These are phyloP conservation scores for Serranus cabrilla DNA, from an alignment of 2,797 vertebrate species.

Conservation along the genomic window DNA sequence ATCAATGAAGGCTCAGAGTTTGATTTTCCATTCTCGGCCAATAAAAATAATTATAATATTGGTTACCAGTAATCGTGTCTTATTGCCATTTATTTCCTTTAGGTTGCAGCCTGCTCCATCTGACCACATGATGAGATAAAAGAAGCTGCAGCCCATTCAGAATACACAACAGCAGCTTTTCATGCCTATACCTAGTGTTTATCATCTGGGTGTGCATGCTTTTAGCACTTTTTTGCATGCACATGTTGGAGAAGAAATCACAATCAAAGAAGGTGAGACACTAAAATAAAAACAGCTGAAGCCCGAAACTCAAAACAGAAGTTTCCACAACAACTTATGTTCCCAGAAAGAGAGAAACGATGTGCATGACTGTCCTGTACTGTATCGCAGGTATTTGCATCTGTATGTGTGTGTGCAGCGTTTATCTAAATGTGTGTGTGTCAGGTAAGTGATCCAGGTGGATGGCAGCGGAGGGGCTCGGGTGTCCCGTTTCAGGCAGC, in stretches of 20 bases:
- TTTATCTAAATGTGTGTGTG: slow-evolving; percentile 39
- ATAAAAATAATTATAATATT: not conserved
- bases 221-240: no score
- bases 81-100: not conserved
- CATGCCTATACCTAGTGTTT: no score
- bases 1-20: not conserved
- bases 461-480: slow-evolving; percentile 50
- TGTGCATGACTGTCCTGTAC: not conserved
- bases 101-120: not conserved
- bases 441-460: slow-evolving; percentile 83
- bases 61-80: not conserved
- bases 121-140: not conserved
- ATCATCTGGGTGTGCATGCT: no score
- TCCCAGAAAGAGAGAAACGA: not conserved
- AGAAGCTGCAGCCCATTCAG: not conserved
- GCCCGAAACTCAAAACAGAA: not conserved
- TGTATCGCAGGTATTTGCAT: slow-evolving; percentile 56
- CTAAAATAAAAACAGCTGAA: slow-evolving; percentile 1
- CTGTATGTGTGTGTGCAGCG: slow-evolving; percentile 25
- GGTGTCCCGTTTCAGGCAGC: slow-evolving; percentile 82
- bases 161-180: not conserved
- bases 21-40: not conserved
- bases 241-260: no score
- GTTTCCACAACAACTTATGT: slow-evolving; percentile 2
- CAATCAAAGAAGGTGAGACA: not conserved